Conservation (phyloP, 2,113 vertebrate species). For the Zootoca vivipara region DNA sequence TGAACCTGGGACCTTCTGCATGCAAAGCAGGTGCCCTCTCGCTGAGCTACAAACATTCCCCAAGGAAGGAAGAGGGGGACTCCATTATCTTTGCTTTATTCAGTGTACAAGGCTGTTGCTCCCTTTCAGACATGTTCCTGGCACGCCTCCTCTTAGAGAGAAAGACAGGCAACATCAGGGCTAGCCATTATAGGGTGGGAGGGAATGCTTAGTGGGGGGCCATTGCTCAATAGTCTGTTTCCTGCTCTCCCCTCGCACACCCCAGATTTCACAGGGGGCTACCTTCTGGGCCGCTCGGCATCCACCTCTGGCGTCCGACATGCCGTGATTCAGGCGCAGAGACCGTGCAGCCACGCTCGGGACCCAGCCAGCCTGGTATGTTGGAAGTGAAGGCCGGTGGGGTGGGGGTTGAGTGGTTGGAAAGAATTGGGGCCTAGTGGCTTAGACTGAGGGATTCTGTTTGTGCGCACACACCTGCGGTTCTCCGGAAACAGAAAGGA, state of each 20-base stretch:
- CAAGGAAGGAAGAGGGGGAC: no score
- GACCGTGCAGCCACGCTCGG: slow-evolving; percentile 86
- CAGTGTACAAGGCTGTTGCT: neutral
- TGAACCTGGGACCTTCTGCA: no score
- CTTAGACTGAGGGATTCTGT: neutral
- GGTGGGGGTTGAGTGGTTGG: neutral
- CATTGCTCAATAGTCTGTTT: neutral
- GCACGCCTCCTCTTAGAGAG: no score
- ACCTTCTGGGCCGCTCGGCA: slow-evolving; percentile 88
- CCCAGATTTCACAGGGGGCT: slow-evolving; percentile 81
- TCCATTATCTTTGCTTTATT: no score
- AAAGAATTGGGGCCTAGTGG: neutral
- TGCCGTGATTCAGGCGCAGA: slow-evolving; percentile 79
- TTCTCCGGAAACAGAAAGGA: no score
- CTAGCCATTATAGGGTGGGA: no score
- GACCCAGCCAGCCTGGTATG: slow-evolving; percentile 84
- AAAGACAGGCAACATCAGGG: neutral
- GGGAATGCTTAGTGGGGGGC: neutral
- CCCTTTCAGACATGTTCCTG: neutral
- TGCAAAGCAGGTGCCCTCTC: no score
- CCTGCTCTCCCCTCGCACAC: neutral
- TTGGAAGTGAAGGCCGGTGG: neutral
- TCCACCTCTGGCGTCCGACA: slow-evolving; percentile 90
- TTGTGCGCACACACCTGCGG: no score
- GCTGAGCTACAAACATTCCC: no score